Evolutionary conservation across 2,888 invertebrate species (phyloP).

Genomic region (Pyralis farinalis): DNA sequence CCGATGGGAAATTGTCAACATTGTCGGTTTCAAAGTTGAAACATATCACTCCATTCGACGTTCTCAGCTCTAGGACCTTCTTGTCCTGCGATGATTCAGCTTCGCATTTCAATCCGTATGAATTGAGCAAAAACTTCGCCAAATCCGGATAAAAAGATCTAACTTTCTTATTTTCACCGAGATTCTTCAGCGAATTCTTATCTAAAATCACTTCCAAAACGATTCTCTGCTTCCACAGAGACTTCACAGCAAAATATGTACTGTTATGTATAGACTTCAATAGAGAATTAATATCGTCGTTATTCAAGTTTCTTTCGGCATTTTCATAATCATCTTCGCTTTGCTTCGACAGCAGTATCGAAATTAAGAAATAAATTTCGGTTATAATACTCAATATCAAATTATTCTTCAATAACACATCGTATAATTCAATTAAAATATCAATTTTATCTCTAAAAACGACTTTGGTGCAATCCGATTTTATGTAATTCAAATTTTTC

Average conservation of each 20-base stretch:
- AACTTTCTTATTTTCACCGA: slow-evolving; percentile 85
- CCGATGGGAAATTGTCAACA: slow-evolving; percentile 88
- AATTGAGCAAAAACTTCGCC: slow-evolving; percentile 60
- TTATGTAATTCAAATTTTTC: slow-evolving; percentile 42
- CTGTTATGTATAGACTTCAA: slow-evolving; percentile 83
- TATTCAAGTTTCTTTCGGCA: slow-evolving; percentile 36
- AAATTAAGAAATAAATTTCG: slow-evolving; percentile 86
- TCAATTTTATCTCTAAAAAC: slow-evolving; percentile 75
- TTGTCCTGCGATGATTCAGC: slow-evolving; percentile 35
- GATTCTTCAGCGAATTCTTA: slow-evolving; percentile 83
- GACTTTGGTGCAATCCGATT: slow-evolving; percentile 66
- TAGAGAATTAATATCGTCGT: slow-evolving; percentile 43
- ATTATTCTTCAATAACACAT: slow-evolving; percentile 79
- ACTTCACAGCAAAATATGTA: slow-evolving; percentile 87
- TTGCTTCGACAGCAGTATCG: slow-evolving; percentile 81
- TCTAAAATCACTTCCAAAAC: slow-evolving; percentile 81
- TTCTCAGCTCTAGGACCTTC: slow-evolving; percentile 13
- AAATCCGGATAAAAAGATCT: slow-evolving; percentile 79
- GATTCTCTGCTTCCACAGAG: slow-evolving; percentile 81
- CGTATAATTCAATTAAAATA: slow-evolving; percentile 79
- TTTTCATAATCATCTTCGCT: slow-evolving; percentile 45
- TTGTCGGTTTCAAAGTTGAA: slow-evolving; percentile 94
- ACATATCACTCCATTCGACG: slow-evolving; percentile 84
- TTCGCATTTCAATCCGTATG: slow-evolving; percentile 61
- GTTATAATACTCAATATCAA: slow-evolving; percentile 83